Evolutionary conservation across 2,888 invertebrate genomes (phyloP).

Genomic region (Megaustenia siamemsis): DNA sequence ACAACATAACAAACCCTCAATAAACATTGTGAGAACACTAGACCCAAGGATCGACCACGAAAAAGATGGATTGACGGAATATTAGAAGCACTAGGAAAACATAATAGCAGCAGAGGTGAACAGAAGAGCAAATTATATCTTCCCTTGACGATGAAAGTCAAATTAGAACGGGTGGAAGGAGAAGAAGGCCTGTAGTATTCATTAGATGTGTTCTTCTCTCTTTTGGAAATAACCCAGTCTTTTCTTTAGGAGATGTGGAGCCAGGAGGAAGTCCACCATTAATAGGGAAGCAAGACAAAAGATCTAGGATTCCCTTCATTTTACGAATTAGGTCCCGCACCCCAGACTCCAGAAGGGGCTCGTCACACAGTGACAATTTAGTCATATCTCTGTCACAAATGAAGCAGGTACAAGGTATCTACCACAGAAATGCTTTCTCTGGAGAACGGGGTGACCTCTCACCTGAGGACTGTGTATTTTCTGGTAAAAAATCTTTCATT

Average conservation of each 20-base stretch:
- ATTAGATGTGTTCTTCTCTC: too few species aligned
- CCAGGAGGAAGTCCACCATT: constrained; percentile 14
- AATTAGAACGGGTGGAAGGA: too few species aligned
- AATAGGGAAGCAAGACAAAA: background rate
- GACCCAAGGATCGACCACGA: too few species aligned
- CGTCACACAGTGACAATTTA: background rate
- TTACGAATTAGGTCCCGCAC: background rate
- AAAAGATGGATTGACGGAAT: too few species aligned
- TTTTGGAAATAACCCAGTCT: background rate
- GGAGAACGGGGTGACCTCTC: background rate
- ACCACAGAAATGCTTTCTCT: background rate
- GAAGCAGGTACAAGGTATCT: background rate
- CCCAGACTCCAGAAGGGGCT: background rate
- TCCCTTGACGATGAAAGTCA: too few species aligned
- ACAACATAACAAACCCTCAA: too few species aligned
- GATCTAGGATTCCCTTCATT: background rate
- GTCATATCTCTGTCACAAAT: background rate
- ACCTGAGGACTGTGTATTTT: background rate
- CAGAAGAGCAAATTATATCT: too few species aligned
- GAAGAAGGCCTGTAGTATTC: too few species aligned
- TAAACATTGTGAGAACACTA: too few species aligned
- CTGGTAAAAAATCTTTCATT: background rate
- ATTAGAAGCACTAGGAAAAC: too few species aligned
- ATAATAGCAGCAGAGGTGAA: too few species aligned
- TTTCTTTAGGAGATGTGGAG: background rate